These are phyloP conservation scores for Andricus grossulariae DNA, from an alignment of 1,140 invertebrate genomes.

Conservation along the genomic window DNA sequence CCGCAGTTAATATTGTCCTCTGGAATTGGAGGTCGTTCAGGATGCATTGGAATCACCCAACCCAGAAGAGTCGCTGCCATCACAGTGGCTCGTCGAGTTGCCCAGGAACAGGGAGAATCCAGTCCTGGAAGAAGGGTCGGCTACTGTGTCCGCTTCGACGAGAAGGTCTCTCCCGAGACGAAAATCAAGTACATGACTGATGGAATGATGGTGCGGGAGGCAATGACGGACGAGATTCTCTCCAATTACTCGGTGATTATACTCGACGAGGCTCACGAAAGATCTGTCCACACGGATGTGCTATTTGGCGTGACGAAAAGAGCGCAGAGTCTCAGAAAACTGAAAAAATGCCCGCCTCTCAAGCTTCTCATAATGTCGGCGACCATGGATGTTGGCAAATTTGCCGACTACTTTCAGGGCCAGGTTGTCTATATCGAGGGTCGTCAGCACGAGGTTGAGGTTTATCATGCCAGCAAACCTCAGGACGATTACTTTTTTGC, in stretches of 20 bases:
- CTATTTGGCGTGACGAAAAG: constrained; percentile 90
- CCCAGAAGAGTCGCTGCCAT: constrained; percentile 95
- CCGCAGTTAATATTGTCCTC: constrained; percentile 80
- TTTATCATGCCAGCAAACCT: constrained; percentile 84
- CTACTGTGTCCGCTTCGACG: constrained; percentile 96
- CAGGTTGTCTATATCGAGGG: constrained; percentile 93
- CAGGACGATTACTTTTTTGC: constrained; percentile 91
- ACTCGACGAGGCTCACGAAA: constrained; percentile 98
- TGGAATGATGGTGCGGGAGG: constrained; percentile 95
- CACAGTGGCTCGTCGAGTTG: constrained; percentile 91
- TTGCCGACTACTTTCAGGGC: constrained; percentile 92
- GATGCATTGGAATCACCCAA: constrained; percentile 88
- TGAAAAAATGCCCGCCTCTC: constrained; percentile 78
- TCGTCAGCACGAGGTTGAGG: constrained; percentile 88
- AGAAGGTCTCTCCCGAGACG: constrained; percentile 84
- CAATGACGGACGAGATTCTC: constrained; percentile 84
- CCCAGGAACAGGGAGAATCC: constrained; percentile 81
- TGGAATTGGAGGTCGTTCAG: constrained; percentile 78
- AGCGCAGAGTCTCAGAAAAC: constrained; percentile 84
- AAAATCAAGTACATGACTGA: constrained; percentile 95
- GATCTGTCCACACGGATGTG: constrained; percentile 96
- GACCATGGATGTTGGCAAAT: constrained; percentile 96
- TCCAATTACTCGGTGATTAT: constrained; percentile 91
- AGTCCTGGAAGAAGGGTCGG: constrained; percentile 87
- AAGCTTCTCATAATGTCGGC: constrained; percentile 95